Conservation (phyloP, 2,113 vertebrate genomes). For the Grantiella picta region DNA sequence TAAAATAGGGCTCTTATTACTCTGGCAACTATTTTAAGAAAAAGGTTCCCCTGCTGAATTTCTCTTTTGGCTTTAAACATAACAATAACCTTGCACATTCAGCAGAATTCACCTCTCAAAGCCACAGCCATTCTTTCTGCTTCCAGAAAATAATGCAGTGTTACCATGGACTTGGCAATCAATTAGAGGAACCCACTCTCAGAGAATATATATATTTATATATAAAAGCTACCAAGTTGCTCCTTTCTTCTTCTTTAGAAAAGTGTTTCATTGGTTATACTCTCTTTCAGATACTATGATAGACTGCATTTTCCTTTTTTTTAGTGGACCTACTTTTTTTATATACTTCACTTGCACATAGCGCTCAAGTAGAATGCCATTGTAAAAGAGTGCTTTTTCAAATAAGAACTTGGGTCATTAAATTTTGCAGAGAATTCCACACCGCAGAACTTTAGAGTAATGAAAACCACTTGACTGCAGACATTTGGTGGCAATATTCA, state of each 20-base stretch:
- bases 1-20: neutral
- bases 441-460: neutral
- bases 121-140: neutral
- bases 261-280: neutral
- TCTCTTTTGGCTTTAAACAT: neutral
- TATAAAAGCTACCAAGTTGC: neutral
- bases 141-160: neutral
- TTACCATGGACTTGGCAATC: neutral
- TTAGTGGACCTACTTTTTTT: neutral
- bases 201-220: neutral
- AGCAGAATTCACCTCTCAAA: conserved; percentile 15
- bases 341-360: neutral
- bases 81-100: neutral
- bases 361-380: neutral
- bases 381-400: neutral
- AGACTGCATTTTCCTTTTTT: neutral
- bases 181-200: neutral
- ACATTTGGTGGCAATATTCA: neutral
- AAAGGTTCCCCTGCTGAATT: neutral
- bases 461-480: neutral
- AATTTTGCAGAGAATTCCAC: neutral
- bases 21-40: neutral
- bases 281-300: neutral
- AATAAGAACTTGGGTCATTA: neutral
- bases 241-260: neutral